Evolutionary conservation across 2,797 vertebrate species (phyloP).

Genomic region (Chanos chanos): DNA sequence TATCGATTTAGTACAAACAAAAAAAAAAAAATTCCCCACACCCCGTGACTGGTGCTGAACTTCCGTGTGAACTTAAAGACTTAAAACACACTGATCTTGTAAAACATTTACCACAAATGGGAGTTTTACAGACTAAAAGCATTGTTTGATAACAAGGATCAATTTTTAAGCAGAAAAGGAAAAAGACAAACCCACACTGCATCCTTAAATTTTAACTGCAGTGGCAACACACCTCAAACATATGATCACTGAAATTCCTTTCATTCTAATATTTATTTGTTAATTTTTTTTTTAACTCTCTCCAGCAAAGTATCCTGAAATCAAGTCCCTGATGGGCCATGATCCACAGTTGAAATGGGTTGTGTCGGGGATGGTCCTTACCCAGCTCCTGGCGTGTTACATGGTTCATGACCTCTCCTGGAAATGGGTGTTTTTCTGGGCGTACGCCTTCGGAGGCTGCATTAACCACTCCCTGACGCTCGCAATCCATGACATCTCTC

Average conservation of each 20-base stretch:
- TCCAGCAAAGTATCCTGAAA: constrained; percentile 92
- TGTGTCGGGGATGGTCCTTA: constrained; percentile 85
- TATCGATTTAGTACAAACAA: no score
- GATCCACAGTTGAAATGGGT: constrained; percentile 94
- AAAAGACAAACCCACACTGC: no score
- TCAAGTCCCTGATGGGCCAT: constrained; percentile 91
- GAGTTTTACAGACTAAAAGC: no score
- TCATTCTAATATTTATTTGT: neutral
- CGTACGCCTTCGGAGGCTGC: constrained; percentile 90
- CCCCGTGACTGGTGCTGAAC: no score
- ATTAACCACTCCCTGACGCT: constrained; percentile 93
- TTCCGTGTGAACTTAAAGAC: no score
- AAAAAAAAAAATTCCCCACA: no score
- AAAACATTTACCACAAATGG: no score
- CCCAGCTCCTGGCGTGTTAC: constrained; percentile 85
- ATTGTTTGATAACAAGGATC: no score
- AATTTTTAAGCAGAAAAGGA: no score
- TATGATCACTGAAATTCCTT: neutral
- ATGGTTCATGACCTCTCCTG: constrained; percentile 81
- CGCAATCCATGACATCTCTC: constrained; percentile 97
- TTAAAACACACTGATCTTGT: no score
- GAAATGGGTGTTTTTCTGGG: constrained; percentile 98
- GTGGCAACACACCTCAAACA: no score
- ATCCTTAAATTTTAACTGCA: no score
- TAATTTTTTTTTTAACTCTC: constrained; percentile 16